Conservation (phyloP, 2,797 vertebrate species). For the Caiman crocodilus region DNA sequence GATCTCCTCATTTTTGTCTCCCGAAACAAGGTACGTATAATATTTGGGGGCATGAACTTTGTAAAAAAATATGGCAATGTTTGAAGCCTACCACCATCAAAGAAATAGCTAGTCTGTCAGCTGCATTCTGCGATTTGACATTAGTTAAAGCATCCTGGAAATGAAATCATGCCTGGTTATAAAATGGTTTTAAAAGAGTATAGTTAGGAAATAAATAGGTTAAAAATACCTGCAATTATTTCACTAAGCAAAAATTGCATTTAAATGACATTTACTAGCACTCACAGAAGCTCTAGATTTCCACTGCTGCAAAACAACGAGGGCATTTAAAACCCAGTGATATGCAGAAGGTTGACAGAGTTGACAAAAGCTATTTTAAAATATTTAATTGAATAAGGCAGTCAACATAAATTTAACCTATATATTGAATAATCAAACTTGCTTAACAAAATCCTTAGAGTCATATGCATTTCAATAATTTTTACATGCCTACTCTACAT, state of each 20-base stretch:
- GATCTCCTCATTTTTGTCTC: too few species aligned
- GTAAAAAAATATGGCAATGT: too few species aligned
- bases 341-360: background rate
- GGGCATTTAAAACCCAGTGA: background rate
- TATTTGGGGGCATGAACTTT: too few species aligned
- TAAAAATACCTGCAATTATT: background rate
- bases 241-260: background rate
- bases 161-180: background rate
- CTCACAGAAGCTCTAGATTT: slow-evolving; percentile 1
- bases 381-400: background rate
- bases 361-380: slow-evolving; percentile 13
- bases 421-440: background rate
- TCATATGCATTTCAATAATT: background rate
- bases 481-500: background rate
- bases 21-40: too few species aligned
- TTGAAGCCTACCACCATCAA: too few species aligned
- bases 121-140: background rate
- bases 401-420: background rate
- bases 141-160: background rate
- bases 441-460: background rate
- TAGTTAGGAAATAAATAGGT: background rate
- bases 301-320: background rate
- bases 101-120: background rate
- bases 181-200: background rate
- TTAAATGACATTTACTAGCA: background rate